A percentile compares a stretch with the other conserved stretches of the same genome.
Evolutionary conservation across 2,797 vertebrate genomes (phyloP).

Genomic region (Mus minutoides): DNA sequence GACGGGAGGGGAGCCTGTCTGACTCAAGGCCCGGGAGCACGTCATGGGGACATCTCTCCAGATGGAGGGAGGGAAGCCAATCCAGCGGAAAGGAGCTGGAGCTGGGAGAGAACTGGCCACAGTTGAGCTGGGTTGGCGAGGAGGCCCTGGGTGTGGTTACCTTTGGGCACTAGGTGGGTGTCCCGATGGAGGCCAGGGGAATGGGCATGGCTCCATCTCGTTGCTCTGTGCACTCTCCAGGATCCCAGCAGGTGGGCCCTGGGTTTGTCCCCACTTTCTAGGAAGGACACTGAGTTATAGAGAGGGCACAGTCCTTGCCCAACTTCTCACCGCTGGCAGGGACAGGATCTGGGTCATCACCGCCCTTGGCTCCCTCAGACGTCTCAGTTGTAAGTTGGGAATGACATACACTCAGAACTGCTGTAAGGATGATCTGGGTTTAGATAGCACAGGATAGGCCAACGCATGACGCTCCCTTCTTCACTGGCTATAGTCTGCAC

Average conservation of each 20-base stretch:
- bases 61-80: background rate
- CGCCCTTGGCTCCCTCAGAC: background rate
- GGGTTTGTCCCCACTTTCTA: background rate
- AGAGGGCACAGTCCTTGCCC: background rate
- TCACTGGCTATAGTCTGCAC: background rate
- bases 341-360: background rate
- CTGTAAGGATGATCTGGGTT: background rate
- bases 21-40: background rate
- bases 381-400: background rate
- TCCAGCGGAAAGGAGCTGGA: background rate
- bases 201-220: background rate
- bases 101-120: background rate
- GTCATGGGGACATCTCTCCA: background rate
- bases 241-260: background rate
- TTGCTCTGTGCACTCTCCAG: background rate
- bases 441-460: background rate
- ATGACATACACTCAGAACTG: background rate
- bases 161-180: background rate
- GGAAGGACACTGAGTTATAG: background rate
- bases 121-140: conserved; percentile 1
- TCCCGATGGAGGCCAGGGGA: background rate
- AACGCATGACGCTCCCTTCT: background rate
- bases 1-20: background rate
- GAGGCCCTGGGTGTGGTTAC: background rate
- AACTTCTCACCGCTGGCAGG: background rate